Base-by-base conservation (phyloP, 2,113 vertebrate genomes). In the Prochilodus magdalenae region DNA sequence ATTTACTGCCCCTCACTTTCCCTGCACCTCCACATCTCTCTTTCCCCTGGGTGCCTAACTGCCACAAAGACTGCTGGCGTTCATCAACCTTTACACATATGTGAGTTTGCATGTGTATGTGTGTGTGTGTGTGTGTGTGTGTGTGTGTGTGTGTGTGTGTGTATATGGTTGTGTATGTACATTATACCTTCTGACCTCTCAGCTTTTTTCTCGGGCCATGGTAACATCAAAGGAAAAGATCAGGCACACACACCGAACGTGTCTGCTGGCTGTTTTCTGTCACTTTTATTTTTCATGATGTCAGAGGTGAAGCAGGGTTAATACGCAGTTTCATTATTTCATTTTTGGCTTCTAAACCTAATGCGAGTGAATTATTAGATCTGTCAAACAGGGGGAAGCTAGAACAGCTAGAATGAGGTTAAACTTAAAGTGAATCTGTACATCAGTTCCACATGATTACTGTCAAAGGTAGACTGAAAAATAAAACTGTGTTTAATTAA, bases 61-160 rank as follows among this genome's bases (percentile, higher is more conserved):
- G 4, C 33, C 60, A 55, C 49, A n/a, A 66, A 53, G 10, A 27
- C 10, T 11, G 20, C 77, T 80, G 65, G 49, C 51, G 36, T 79
- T 70, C 18, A 14, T 79, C 47, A 57, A 71, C 22, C 57, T 77
- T 49, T 44, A 44, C 20, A 16, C 29, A 24, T 70, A 40, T 67
- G 22, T 60, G 4, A 62, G 33, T 20, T 40, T 62, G 36, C 36
- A 24, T 70, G 51, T 67, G 22, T 60, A 2, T 66, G 33, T 20
- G 51, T 62, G 36, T 62, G 14, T 69, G 15, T 84, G 53, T 55
- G 33, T 24, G 67, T 70, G 49, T 60, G 49, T 57, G 49, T 40
- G 18, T 60, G 53, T 36, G 16, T 26, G 40, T 63, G 30, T 22
- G 15, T 77, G 36, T 36, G 36, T 36, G 36, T 36, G 36, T 36